Percentiles rank a stretch among this genome's conserved stretches.
These are phyloP conservation scores for Mythimna vitellina DNA, from an alignment of 2,888 invertebrate genomes.

Conservation along the genomic window DNA sequence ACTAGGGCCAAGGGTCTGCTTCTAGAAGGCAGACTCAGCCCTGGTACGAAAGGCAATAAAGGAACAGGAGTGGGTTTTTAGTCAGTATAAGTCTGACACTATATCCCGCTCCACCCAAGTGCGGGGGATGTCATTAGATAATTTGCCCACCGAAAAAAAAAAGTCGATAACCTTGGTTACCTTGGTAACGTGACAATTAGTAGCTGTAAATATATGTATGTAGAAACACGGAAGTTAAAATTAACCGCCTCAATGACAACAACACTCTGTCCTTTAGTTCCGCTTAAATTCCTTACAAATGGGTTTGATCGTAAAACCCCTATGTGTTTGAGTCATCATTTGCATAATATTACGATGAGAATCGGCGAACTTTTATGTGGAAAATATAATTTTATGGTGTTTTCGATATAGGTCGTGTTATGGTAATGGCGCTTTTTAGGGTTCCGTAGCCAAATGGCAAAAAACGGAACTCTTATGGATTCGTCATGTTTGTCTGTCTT, in stretches of 20 bases:
- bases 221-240: constrained; percentile 10
- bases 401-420: constrained; percentile 42
- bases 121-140: no score
- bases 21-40: no score
- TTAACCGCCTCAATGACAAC: constrained; percentile 2
- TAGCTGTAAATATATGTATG: neutral
- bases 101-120: no score
- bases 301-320: constrained; percentile 35
- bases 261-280: constrained; percentile 34
- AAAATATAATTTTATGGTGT: constrained; percentile 56
- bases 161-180: no score
- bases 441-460: no score
- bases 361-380: constrained; percentile 44
- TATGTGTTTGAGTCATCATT: constrained; percentile 50
- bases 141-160: no score
- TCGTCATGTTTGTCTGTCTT: no score
- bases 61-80: no score
- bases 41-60: no score
- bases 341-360: constrained; percentile 53
- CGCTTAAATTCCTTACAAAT: constrained; percentile 28
- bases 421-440: constrained; percentile 27
- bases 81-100: no score
- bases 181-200: neutral
- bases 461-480: no score
- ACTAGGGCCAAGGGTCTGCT: no score